phyloP scores from a whole-genome alignment of 2,113 vertebrate species.

The Mesembrinibis cayennensis region DNA sequence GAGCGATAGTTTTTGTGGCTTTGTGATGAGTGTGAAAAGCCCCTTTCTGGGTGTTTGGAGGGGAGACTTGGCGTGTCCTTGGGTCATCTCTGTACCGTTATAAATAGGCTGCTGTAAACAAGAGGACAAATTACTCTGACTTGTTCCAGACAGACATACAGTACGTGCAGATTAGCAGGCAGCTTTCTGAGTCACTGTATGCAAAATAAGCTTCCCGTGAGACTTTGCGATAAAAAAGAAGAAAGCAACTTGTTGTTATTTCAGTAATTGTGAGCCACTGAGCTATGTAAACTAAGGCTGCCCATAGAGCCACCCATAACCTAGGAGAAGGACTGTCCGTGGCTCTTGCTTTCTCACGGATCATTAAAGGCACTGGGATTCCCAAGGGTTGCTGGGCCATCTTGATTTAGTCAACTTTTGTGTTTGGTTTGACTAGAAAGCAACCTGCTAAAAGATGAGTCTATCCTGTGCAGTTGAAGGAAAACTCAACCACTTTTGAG shows the following conservation, averaged over 20 bases:
- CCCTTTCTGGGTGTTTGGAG: slow-evolving; percentile 21
- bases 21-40: slow-evolving; percentile 36
- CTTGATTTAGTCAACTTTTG: neutral
- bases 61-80: neutral
- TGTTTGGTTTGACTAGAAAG: slow-evolving; percentile 3
- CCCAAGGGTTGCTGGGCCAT: neutral
- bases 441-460: neutral
- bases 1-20: neutral
- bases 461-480: neutral
- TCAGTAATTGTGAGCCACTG: neutral
- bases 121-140: slow-evolving; percentile 60
- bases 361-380: neutral
- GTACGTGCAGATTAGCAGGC: slow-evolving; percentile 71
- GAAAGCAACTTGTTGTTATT: slow-evolving; percentile 61
- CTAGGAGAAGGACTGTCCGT: neutral
- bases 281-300: slow-evolving; percentile 5
- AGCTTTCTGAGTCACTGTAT: slow-evolving; percentile 69
- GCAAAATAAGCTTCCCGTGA: slow-evolving; percentile 63
- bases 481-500: neutral
- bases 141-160: slow-evolving; percentile 62
- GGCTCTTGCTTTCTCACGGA: neutral
- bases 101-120: slow-evolving; percentile 69
- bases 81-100: slow-evolving; percentile 32
- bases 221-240: slow-evolving; percentile 49
- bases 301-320: neutral